phyloP scores from a whole-genome alignment of 2,888 invertebrate species.

The Folsomia manolachei region DNA sequence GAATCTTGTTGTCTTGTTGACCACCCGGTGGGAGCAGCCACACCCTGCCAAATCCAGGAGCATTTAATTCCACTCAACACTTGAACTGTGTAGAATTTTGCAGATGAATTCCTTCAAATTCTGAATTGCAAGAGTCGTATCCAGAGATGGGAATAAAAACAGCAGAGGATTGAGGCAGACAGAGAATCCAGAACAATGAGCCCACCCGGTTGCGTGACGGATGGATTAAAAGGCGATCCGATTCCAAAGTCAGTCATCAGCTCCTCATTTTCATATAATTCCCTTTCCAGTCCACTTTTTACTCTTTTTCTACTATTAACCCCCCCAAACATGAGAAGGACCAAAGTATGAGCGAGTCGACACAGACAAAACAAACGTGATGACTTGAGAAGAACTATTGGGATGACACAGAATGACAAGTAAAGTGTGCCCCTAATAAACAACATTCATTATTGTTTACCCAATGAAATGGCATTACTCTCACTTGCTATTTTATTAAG shows the following conservation, averaged over 20 bases:
- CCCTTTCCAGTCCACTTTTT: not conserved
- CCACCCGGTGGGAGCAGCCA: slow-evolving; percentile 28
- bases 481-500: too few relatives aligned
- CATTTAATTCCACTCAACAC: too few relatives aligned
- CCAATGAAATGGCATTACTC: too few relatives aligned
- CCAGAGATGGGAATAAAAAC: not conserved
- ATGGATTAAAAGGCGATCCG: slow-evolving; percentile 37
- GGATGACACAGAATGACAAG: not conserved
- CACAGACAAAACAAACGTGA: too few relatives aligned
- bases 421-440: not conserved
- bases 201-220: slow-evolving; percentile 50
- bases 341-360: too few relatives aligned
- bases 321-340: not conserved
- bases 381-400: too few relatives aligned
- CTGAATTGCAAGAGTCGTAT: too few relatives aligned
- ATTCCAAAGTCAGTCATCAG: slow-evolving; percentile 23
- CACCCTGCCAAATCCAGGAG: slow-evolving; percentile 27
- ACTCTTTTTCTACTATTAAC: not conserved
- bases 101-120: too few relatives aligned
- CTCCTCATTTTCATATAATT: too few relatives aligned
- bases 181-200: slow-evolving; percentile 43
- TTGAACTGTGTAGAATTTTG: too few relatives aligned
- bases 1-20: not conserved
- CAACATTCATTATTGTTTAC: not conserved
- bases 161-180: too few relatives aligned